Conservation (phyloP, 2,888 invertebrate genomes). For the Eueremaeus valkanovi region DNA sequence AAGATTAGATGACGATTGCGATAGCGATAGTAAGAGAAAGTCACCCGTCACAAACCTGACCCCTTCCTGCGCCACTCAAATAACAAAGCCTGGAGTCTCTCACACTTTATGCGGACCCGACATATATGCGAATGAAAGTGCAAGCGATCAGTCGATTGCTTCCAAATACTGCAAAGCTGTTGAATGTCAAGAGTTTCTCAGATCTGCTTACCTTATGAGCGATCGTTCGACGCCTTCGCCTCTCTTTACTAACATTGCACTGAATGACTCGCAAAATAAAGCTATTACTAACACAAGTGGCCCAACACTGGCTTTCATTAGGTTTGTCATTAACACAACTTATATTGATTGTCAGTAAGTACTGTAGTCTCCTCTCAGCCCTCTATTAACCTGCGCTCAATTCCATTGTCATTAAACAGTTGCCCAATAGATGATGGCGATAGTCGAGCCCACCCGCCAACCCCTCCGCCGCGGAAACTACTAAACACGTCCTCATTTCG, state of each 20-base stretch:
- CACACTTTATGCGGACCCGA: no score
- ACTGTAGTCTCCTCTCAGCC: neutral
- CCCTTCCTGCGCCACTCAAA: no score
- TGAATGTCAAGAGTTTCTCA: neutral
- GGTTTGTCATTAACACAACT: neutral
- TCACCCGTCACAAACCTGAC: no score
- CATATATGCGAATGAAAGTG: neutral
- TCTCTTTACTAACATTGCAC: neutral
- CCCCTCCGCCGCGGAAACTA: constrained; percentile 51
- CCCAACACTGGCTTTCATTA: neutral
- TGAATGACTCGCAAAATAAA: neutral
- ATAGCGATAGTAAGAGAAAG: neutral
- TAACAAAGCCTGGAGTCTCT: no score
- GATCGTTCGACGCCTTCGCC: neutral
- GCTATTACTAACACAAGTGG: no score
- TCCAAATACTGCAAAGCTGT: neutral
- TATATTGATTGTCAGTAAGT: no score
- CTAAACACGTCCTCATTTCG: constrained; percentile 49
- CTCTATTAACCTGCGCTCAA: neutral
- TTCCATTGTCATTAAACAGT: constrained; percentile 31
- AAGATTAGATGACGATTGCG: neutral
- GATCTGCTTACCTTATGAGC: no score
- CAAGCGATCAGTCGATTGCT: neutral
- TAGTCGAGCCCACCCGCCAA: constrained; percentile 57
- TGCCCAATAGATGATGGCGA: constrained; percentile 54